These are phyloP conservation scores for Oligia latruncula DNA, from an alignment of 2,888 invertebrate genomes.

Conservation along the genomic window DNA sequence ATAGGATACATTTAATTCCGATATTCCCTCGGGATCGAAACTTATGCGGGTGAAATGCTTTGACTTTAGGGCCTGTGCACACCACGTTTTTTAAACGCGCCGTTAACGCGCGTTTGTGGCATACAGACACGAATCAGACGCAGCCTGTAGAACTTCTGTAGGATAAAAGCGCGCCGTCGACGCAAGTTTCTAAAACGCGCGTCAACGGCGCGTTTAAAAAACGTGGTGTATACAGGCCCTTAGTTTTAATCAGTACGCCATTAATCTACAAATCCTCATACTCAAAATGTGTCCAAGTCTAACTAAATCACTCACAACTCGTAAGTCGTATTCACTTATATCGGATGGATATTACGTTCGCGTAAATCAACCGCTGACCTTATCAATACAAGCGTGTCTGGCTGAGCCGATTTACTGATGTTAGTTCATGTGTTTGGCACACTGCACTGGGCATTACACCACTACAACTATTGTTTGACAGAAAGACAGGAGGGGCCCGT, in stretches of 20 bases:
- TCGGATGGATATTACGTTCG: slow-evolving; percentile 1
- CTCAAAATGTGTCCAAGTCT: slow-evolving; percentile 10
- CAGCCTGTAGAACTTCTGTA: no score
- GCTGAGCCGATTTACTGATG: slow-evolving; percentile 36
- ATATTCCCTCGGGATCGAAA: no score
- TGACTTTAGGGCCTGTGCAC: no score
- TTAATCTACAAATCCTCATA: neutral
- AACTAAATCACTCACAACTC: slow-evolving; percentile 42
- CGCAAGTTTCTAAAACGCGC: no score
- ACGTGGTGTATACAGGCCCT: no score
- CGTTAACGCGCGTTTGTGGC: no score
- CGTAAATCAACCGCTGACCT: slow-evolving; percentile 20
- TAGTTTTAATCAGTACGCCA: slow-evolving; percentile 21
- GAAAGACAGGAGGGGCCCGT: neutral
- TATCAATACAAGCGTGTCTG: slow-evolving; percentile 24
- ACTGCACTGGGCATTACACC: neutral
- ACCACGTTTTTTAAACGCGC: no score
- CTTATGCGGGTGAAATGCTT: no score
- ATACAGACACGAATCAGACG: no score
- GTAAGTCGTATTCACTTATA: slow-evolving; percentile 31
- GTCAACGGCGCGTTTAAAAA: no score
- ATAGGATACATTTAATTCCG: no score
- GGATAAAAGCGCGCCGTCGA: no score
- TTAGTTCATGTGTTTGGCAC: slow-evolving; percentile 11
- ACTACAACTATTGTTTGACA: slow-evolving; percentile 5